Percentiles rank a stretch among this genome's conserved stretches.
phyloP scores from a whole-genome alignment of 2,797 vertebrate genomes.

The Sebastes minor region DNA sequence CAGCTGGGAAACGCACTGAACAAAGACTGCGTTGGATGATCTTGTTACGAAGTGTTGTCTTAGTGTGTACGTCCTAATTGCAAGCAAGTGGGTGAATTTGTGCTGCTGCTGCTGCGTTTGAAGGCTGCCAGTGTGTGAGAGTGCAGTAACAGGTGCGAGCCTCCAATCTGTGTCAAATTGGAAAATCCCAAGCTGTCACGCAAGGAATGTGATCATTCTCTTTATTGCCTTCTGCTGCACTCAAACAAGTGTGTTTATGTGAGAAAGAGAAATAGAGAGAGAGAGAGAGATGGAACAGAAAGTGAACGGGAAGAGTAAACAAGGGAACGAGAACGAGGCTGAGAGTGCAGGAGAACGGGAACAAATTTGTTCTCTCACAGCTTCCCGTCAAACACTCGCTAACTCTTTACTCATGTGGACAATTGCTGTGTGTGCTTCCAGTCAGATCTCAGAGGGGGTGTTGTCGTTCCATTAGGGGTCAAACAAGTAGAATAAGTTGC shows the following conservation, averaged over 20 bases:
- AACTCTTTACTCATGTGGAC: slow-evolving; percentile 5
- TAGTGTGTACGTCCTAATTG: slow-evolving; percentile 2
- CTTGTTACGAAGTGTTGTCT: neutral
- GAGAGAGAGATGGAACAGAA: neutral
- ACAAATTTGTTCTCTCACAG: slow-evolving; percentile 7
- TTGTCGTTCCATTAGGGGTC: slow-evolving; percentile 9
- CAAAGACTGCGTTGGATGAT: neutral
- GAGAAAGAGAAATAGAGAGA: neutral
- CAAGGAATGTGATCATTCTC: slow-evolving; percentile 82
- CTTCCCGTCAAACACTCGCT: slow-evolving; percentile 24
- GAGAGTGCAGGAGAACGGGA: neutral
- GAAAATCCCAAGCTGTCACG: slow-evolving; percentile 84
- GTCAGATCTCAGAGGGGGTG: slow-evolving; percentile 16
- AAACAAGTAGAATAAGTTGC: slow-evolving; percentile 3
- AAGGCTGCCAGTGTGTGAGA: neutral
- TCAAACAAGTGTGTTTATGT: slow-evolving; percentile 64
- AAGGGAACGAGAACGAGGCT: neutral
- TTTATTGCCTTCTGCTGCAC: slow-evolving; percentile 79
- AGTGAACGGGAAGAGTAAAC: neutral
- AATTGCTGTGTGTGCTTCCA: slow-evolving; percentile 17
- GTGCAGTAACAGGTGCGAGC: slow-evolving; percentile 80
- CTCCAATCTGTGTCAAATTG: slow-evolving; percentile 83
- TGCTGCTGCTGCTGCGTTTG: neutral
- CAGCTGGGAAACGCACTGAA: neutral
- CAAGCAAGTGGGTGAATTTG: neutral